Percentiles rank a stretch among this genome's conserved stretches.
Evolutionary conservation across 2,797 vertebrate genomes (phyloP).

Genomic region (Leptoclinus maculatus): DNA sequence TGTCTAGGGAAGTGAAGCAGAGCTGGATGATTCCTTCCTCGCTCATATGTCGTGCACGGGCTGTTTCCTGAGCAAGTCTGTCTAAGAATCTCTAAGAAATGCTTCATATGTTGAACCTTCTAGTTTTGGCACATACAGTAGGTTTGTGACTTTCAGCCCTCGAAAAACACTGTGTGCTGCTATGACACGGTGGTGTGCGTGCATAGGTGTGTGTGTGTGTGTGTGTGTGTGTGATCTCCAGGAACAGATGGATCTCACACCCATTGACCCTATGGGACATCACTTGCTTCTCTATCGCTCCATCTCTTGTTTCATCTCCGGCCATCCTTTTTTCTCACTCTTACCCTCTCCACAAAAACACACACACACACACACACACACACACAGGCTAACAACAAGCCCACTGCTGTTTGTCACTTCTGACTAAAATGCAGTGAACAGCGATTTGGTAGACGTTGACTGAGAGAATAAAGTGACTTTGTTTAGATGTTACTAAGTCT

Average conservation of each 20-base stretch:
- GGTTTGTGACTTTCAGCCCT: slow-evolving; percentile 28
- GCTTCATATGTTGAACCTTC: slow-evolving; percentile 30
- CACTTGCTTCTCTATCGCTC: slow-evolving; percentile 25
- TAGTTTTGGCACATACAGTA: slow-evolving; percentile 30
- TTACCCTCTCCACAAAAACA: not conserved
- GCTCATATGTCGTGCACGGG: slow-evolving; percentile 24
- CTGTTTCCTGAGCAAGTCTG: slow-evolving; percentile 20
- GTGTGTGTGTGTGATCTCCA: slow-evolving; percentile 12
- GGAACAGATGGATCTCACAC: slow-evolving; percentile 65
- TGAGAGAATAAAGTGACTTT: too few species aligned
- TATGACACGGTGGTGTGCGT: slow-evolving; percentile 2
- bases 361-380: too few species aligned
- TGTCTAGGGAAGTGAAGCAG: slow-evolving; percentile 25
- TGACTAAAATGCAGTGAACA: too few species aligned
- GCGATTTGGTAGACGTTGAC: too few species aligned
- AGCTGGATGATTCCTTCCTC: slow-evolving; percentile 26
- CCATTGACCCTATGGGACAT: slow-evolving; percentile 53
- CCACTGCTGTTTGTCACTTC: too few species aligned
- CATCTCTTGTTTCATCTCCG: slow-evolving; percentile 23
- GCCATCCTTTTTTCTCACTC: not conserved
- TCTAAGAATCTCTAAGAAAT: slow-evolving; percentile 19
- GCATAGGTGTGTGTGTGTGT: too few species aligned
- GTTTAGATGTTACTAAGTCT: too few species aligned
- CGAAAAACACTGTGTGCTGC: slow-evolving; percentile 22
- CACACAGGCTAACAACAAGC: too few species aligned